Base-by-base conservation (phyloP, 2,888 invertebrate species). In the Scrobipalpa atriplicella region DNA sequence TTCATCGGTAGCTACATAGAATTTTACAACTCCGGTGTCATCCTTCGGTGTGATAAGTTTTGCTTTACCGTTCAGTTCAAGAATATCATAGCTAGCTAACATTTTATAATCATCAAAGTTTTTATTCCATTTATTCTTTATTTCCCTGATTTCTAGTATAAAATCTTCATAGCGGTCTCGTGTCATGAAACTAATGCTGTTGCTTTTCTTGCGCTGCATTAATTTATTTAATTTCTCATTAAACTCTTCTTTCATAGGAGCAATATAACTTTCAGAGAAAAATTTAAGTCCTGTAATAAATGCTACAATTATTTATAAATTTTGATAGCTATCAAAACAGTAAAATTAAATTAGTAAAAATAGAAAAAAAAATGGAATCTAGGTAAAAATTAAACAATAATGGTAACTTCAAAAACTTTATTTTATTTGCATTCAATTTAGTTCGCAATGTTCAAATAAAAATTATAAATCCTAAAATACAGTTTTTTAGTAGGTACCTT, bases 41-140 rank as follows among this genome's bases (percentile, higher is more conserved):
- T 77, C 80, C 66, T 75, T 81, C 0, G 88, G 85, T 68, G 81
- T 82, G 38, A 90, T 80, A 0, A 90, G 73, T 66, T 81, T 78
- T 52, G 87, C 83, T 66, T 68, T 82, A 0, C 80, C 82, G 52
- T 75, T 80, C 0, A 85, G 69, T 36, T 78, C 71, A 47, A 88
- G 52, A 21, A 89, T 67, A 70, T 89, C 88, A 70, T 89, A 90
- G 68, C 76, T 87, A 0, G 83, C 77, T 43, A 90, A 73, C 79
- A 86, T 81, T 77, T 82, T 86, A 47, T 81, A 90, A 66, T 91
- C 90, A 19, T 86, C 81, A 66, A 80, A 90, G 29, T 72, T 75
- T 71, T 89, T 90, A 9, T 73, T 38, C 18, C 29, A 16, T 70
- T 85, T 86, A 9, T 66, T 70, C 73, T 87, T 89, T 0, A 85